Percentiles rank a stretch among this genome's conserved stretches.
phyloP scores from a whole-genome alignment of 2,797 vertebrate genomes.

The Spinibarbus caldwelli region DNA sequence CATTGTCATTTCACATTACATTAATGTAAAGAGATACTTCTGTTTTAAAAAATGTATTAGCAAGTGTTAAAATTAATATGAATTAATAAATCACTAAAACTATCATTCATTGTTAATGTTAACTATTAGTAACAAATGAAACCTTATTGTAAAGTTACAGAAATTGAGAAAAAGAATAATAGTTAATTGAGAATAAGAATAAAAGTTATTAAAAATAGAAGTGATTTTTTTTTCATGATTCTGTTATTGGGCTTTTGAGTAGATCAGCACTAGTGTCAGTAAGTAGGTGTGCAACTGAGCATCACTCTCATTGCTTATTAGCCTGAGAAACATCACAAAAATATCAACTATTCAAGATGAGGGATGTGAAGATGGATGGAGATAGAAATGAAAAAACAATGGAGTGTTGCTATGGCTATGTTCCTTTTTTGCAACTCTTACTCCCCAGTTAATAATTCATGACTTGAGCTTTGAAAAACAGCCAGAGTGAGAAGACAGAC shows the following conservation, averaged over 20 bases:
- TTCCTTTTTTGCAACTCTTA: slow-evolving; percentile 20
- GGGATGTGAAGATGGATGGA: neutral
- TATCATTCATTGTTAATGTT: neutral
- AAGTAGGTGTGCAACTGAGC: too few relatives aligned
- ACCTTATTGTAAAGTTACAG: neutral
- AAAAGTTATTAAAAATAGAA: too few relatives aligned
- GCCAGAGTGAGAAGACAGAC: neutral
- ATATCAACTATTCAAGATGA: neutral
- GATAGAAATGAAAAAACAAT: too few relatives aligned
- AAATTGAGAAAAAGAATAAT: neutral
- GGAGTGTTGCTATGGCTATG: slow-evolving; percentile 25
- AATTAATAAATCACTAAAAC: neutral
- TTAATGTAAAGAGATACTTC: neutral
- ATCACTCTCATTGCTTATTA: neutral
- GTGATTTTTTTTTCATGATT: too few relatives aligned
- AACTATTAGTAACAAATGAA: neutral
- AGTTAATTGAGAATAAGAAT: too few relatives aligned
- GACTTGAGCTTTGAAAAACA: slow-evolving; percentile 15
- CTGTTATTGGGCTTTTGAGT: neutral
- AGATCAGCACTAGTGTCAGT: neutral
- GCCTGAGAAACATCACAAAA: slow-evolving; percentile 3
- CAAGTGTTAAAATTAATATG: too few relatives aligned
- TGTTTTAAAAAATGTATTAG: neutral
- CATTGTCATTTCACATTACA: neutral
- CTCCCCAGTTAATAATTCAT: slow-evolving; percentile 45